A percentile compares a stretch with the other conserved stretches of the same genome.
These are phyloP conservation scores for Gasterosteus aculeatus DNA, from an alignment of 2,113 vertebrate genomes.

Conservation along the genomic window DNA sequence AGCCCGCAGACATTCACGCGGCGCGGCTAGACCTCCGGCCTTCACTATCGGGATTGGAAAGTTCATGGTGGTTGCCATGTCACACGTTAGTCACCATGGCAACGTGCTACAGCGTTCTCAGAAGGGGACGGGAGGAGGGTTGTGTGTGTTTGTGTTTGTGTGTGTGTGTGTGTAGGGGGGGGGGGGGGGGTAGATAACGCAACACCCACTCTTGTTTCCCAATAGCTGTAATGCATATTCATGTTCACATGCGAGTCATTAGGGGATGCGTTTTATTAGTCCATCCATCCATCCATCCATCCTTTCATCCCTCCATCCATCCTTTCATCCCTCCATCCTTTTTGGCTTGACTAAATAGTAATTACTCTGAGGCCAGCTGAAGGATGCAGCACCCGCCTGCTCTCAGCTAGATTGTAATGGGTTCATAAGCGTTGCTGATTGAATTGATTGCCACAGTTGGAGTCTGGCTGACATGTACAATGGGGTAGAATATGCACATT, in stretches of 20 bases:
- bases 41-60: slow-evolving; percentile 49
- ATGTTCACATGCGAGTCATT: slow-evolving; percentile 70
- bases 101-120: slow-evolving; percentile 56
- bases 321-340: slow-evolving; percentile 35
- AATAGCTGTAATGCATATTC: slow-evolving; percentile 72
- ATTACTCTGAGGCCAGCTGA: slow-evolving; percentile 73
- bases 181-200: slow-evolving; percentile 62
- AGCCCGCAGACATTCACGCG: slow-evolving; percentile 34
- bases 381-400: slow-evolving; percentile 68
- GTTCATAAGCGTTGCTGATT: slow-evolving; percentile 78
- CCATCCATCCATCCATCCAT: slow-evolving; percentile 26
- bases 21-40: slow-evolving; percentile 56
- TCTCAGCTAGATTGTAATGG: slow-evolving; percentile 80
- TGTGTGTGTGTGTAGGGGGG: too few relatives aligned
- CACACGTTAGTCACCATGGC: slow-evolving; percentile 54
- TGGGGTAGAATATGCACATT: slow-evolving; percentile 69
- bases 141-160: background rate
- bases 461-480: slow-evolving; percentile 72
- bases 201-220: slow-evolving; percentile 65
- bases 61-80: slow-evolving; percentile 63
- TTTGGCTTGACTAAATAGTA: slow-evolving; percentile 68
- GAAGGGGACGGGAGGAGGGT: slow-evolving; percentile 1
- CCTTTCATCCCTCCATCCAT: slow-evolving; percentile 10
- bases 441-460: slow-evolving; percentile 81
- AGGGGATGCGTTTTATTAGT: slow-evolving; percentile 66